phyloP scores from a whole-genome alignment of 2,888 invertebrate genomes.

The Hyalella azteca region DNA sequence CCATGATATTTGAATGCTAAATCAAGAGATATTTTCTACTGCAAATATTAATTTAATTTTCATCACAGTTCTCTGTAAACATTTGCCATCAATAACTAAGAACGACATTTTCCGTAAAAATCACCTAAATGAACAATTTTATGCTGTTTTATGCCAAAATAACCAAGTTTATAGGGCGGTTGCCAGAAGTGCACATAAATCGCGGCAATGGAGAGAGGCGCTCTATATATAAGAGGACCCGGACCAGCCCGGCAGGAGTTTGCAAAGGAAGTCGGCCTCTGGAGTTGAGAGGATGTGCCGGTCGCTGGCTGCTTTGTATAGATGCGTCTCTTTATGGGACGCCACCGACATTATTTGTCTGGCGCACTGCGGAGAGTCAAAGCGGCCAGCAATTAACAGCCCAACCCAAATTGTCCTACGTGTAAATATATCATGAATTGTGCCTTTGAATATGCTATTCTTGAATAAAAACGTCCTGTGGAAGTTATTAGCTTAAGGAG shows the following conservation, averaged over 20 bases:
- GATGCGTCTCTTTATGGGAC: slow-evolving; percentile 35
- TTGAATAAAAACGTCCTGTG: neutral
- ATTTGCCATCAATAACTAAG: no score
- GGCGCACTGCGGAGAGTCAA: neutral
- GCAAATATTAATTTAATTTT: no score
- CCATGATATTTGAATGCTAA: no score
- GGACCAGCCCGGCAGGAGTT: no score
- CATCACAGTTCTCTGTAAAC: no score
- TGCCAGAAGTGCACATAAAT: slow-evolving; percentile 28
- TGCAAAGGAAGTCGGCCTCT: slow-evolving; percentile 25
- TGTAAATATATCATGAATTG: neutral
- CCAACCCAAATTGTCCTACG: neutral
- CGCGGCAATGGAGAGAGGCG: neutral
- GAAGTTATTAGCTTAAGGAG: no score
- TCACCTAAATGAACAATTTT: no score
- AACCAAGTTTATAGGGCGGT: neutral
- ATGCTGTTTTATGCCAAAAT: slow-evolving; percentile 7
- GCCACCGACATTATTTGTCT: slow-evolving; percentile 8
- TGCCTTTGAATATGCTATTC: neutral
- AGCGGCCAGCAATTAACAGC: neutral
- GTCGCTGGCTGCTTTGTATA: slow-evolving; percentile 34
- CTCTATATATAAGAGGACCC: slow-evolving; percentile 14
- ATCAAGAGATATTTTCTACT: no score
- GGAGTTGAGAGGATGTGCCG: slow-evolving; percentile 24
- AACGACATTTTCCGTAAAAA: no score